Conservation (phyloP, 2,888 invertebrate genomes). For the Cyaniris semiargus region DNA sequence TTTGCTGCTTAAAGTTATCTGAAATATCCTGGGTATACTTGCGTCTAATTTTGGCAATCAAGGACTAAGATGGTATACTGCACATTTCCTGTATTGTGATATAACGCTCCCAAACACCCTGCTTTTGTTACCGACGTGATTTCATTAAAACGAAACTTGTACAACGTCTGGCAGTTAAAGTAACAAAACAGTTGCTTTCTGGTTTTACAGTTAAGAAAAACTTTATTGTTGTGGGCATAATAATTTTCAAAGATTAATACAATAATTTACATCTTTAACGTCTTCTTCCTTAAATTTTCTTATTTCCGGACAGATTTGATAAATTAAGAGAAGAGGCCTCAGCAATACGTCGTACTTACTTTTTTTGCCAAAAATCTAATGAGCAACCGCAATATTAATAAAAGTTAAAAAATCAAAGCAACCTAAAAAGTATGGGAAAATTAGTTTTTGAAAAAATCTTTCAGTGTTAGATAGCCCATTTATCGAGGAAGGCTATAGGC, state of each 20-base stretch:
- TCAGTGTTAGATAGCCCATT: too few species aligned
- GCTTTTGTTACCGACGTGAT: neutral
- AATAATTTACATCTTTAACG: neutral
- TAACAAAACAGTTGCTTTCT: neutral
- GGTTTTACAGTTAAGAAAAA: neutral
- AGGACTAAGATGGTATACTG: neutral
- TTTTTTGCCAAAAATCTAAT: too few species aligned
- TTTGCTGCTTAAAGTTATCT: too few species aligned
- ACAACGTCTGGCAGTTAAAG: neutral
- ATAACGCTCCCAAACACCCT: neutral
- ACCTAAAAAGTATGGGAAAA: too few species aligned
- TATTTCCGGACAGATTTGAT: neutral
- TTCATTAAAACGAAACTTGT: slow-evolving; percentile 7
- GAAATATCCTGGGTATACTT: neutral
- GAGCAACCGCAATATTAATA: too few species aligned
- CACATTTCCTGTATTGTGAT: neutral
- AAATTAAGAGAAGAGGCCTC: neutral
- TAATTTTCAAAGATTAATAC: neutral
- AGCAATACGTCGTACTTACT: too few species aligned
- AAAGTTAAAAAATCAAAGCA: too few species aligned
- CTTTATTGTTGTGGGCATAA: neutral
- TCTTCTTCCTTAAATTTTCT: neutral
- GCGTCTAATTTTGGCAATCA: neutral
- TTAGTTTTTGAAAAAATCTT: too few species aligned
- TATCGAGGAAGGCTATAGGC: too few species aligned